Base-by-base conservation (phyloP, 2,888 invertebrate genomes). In the Phasia obesa region DNA sequence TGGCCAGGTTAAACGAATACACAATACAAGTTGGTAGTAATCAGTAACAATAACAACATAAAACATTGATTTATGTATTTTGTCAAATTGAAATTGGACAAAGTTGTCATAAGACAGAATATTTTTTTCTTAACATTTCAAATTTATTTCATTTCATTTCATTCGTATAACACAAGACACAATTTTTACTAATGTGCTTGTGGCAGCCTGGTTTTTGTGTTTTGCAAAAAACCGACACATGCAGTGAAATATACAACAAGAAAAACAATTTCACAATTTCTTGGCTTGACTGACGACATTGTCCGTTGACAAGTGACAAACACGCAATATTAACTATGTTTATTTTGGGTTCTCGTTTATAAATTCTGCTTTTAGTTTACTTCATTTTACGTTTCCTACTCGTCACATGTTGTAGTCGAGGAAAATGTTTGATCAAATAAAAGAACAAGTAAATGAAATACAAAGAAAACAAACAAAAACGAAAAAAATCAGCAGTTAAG, bases 21-120 rank as follows among this genome's bases (percentile, higher is more conserved):
- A 44, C 17, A 44, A 31, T 13, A 74, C 53, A 64, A 59, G 62
- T 55, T 67, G 73, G 67, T 59, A 51, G 75, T 51, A 74, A 62
- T 38, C 76, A 74, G 62, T 74, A 69, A 73, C 65, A 83, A 83
- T 75, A 83, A 83, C 65, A 79, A 76, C 71, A 77, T 83, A 85
- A 85, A 85, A 82, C 78, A 84, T 80, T 86, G 85, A 87, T 87
- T 86, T 87, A 86, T 87, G 86, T 85, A 86, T 86, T 86, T 86
- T 82, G 79, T 82, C 80, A 84, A 80, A 84, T 86, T 86, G 85
- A 87, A 87, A 84, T 87, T 85, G 86, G 85, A 86, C 85, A 86
- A 85, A 86, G 85, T 85, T 86, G 86, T 86, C 87, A 85, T 85
- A 86, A 87, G 81, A 83, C 51, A 62, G 70, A 23, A 35, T 77